phyloP scores from a whole-genome alignment of 2,113 vertebrate species.

The Heterotis niloticus region DNA sequence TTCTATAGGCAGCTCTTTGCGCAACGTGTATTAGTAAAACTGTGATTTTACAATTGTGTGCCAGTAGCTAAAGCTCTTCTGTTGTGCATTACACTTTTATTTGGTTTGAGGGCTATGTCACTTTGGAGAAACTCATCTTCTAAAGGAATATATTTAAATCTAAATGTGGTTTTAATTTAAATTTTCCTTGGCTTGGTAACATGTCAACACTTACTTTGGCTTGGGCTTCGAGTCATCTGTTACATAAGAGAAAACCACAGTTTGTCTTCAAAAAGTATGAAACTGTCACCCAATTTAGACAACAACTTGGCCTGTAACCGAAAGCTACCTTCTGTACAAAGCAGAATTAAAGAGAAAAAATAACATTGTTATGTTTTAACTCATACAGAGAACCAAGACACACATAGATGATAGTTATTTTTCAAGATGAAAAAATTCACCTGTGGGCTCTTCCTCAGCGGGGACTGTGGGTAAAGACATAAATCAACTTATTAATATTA shows the following conservation, averaged over 20 bases:
- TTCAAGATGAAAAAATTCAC: constrained; percentile 16
- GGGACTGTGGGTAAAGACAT: constrained; percentile 27
- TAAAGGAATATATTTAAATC: too few species aligned
- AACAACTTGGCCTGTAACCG: not conserved
- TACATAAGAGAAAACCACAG: constrained; percentile 4
- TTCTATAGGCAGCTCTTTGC: too few species aligned
- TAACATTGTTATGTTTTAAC: not conserved
- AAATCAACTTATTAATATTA: not conserved
- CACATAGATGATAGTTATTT: not conserved
- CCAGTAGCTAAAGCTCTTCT: too few species aligned
- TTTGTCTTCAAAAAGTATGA: not conserved
- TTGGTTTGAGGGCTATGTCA: too few species aligned
- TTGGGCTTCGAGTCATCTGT: constrained; percentile 64
- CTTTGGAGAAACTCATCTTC: too few species aligned
- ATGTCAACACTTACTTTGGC: constrained; percentile 61
- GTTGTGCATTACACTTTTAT: too few species aligned
- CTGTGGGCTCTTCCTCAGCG: constrained; percentile 37
- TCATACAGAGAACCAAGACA: not conserved
- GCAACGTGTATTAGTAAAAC: not conserved
- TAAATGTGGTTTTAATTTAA: too few species aligned
- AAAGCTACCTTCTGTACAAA: constrained; percentile 49
- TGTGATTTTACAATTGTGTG: too few species aligned
- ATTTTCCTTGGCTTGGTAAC: not conserved
- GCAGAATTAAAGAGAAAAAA: constrained; percentile 19
- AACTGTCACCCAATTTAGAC: not conserved